Conservation (phyloP, 2,797 vertebrate species). For the Pseudochirops cupreus region DNA sequence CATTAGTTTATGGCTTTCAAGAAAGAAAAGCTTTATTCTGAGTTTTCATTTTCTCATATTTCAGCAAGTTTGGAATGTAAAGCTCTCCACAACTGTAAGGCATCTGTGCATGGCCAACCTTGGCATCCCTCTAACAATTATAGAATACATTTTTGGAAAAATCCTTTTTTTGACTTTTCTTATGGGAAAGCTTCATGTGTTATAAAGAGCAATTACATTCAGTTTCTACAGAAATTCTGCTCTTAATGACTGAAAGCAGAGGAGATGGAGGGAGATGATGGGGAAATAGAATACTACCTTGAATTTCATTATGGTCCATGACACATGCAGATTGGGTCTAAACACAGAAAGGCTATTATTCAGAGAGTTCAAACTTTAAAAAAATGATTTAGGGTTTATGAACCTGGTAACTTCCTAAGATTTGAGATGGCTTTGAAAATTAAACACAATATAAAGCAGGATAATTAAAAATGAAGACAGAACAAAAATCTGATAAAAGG, state of each 20-base stretch:
- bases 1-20: not conserved
- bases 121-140: not conserved
- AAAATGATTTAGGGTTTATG: not conserved
- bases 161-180: constrained; percentile 4
- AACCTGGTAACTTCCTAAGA: not conserved
- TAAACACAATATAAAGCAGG: not conserved
- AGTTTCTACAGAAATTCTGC: not conserved
- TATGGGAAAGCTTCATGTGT: constrained; percentile 1
- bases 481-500: constrained; percentile 41
- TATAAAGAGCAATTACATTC: constrained; percentile 4
- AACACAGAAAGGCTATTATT: constrained; percentile 10
- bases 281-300: not conserved
- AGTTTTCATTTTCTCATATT: not conserved
- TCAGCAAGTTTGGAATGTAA: not conserved
- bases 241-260: not conserved
- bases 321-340: not conserved
- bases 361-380: constrained; percentile 31
- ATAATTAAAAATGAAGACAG: constrained; percentile 31
- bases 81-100: constrained; percentile 1
- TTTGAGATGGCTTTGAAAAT: constrained; percentile 22
- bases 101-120: not conserved
- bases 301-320: not conserved
- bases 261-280: not conserved
- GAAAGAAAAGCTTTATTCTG: not conserved
- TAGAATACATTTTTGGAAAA: not conserved